Conservation (phyloP, 2,797 vertebrate species). For the Smutsia temminckii region DNA sequence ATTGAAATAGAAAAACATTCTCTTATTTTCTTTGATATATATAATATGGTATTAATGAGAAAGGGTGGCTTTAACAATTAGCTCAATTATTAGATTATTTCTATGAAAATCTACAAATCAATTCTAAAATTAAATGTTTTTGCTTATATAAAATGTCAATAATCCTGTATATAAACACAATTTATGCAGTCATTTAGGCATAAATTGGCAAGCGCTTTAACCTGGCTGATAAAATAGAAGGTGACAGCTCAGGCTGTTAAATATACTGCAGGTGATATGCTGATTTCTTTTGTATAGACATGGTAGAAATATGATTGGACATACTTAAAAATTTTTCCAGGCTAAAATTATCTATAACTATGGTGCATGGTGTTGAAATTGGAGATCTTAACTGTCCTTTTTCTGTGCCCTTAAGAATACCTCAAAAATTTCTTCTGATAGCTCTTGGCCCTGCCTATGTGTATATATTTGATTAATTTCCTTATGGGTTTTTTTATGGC, state of each 20-base stretch:
- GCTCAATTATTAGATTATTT: not conserved
- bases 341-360: not conserved
- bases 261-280: not conserved
- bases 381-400: not conserved
- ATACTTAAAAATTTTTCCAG: not conserved
- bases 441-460: not conserved
- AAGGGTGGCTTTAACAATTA: not conserved
- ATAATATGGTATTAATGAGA: slow-evolving; percentile 35
- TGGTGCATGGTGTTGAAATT: not conserved
- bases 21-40: slow-evolving; percentile 13
- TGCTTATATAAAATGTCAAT: slow-evolving; percentile 31
- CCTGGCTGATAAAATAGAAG: not conserved
- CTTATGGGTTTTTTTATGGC: not conserved
- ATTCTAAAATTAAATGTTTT: slow-evolving; percentile 34
- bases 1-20: slow-evolving; percentile 26
- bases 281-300: not conserved
- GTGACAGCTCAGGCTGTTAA: not conserved
- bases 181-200: not conserved
- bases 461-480: not conserved
- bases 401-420: not conserved
- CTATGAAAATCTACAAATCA: not conserved
- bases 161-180: not conserved
- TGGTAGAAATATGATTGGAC: not conserved
- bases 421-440: not conserved
- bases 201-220: not conserved